These are phyloP conservation scores for Anoplius nigerrimus DNA, from an alignment of 2,888 invertebrate species.

Conservation along the genomic window DNA sequence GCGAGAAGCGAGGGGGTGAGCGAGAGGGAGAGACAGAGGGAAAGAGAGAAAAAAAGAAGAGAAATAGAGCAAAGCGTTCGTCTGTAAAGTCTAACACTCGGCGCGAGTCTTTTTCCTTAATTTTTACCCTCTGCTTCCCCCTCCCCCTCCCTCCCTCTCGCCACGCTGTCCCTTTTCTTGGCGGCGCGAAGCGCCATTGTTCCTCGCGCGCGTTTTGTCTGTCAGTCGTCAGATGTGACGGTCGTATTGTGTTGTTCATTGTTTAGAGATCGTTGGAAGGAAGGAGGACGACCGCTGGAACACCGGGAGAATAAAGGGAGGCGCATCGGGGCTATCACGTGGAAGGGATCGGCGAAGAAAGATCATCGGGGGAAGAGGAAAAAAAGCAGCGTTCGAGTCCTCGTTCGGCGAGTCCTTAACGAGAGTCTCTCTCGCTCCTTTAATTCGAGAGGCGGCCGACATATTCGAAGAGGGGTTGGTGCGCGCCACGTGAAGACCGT, in stretches of 20 bases:
- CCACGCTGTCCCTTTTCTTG: slow-evolving; percentile 19
- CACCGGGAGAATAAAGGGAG: slow-evolving; percentile 23
- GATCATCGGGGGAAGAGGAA: no score
- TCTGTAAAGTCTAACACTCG: no score
- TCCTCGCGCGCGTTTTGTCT: slow-evolving; percentile 46
- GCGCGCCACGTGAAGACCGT: no score
- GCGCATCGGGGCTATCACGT: background rate
- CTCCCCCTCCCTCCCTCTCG: background rate
- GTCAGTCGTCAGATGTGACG: slow-evolving; percentile 44
- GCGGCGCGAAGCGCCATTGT: slow-evolving; percentile 40
- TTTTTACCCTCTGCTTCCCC: background rate
- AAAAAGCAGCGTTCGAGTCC: no score
- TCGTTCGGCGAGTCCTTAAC: no score
- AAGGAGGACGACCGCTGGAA: slow-evolving; percentile 11
- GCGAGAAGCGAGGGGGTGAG: background rate
- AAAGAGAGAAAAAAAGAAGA: background rate
- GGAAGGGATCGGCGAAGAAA: slow-evolving; percentile 21
- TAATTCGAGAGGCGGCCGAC: no score
- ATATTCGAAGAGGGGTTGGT: no score
- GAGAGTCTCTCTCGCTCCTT: no score
- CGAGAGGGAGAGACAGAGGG: background rate
- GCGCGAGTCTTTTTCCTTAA: background rate
- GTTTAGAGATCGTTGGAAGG: slow-evolving; percentile 43
- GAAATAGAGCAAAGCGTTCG: background rate
- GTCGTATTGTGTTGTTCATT: slow-evolving; percentile 50